Evolutionary conservation across 2,888 invertebrate genomes (phyloP), one percentile per base, ranked within the genome.

Genomic region (Coelinius sp.): DNA sequence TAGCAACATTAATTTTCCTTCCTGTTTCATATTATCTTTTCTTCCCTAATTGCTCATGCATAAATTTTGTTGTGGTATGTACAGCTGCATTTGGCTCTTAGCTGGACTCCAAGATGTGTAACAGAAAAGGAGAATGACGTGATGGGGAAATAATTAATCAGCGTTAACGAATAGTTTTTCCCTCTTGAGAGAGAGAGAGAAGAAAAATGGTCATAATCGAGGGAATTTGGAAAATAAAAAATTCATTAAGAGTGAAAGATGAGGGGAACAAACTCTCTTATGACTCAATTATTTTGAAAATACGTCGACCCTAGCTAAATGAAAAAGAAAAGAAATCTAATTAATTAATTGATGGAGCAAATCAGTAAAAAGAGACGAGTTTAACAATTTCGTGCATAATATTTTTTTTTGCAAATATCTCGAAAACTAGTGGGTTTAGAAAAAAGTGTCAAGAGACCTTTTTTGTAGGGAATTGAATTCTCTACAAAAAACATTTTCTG

Each of bases 71-170:
- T 53, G 27, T 53, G 27, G 27, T n/a, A 27, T 6, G 22, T 53
- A 14, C 24, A 53, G 25, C 24, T 27, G 53, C 53, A 53, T 53
- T 53, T 24, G 24, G 27, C 53, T 53, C 27, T 53, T 53, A 53
- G 53, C 10, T 5, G n/a, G n/a, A 53, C n/a, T 10, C 14, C 25
- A 27, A 53, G 27, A 25, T 27, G 53, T n/a, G 4, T 6, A 24
- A 25, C 7, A 12, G 12, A 53, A 25, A 53, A 53, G 14, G n/a
- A 25, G 14, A 53, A 24, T 24, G 25, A 53, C 25, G n/a, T 14
- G 41, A 14, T 41, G 41, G n/a, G 8, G 35, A n/a, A 25, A 53
- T 53, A 53, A 53, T 53, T 53, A 53, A 53, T 53, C 53, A 53
- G 53, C 53, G 53, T 53, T 27, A 53, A 53, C 27, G 53, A 53